Evolutionary conservation across 2,797 vertebrate species (phyloP), one percentile per base, ranked within the genome.

Genomic region (Spinibarbus caldwelli): DNA sequence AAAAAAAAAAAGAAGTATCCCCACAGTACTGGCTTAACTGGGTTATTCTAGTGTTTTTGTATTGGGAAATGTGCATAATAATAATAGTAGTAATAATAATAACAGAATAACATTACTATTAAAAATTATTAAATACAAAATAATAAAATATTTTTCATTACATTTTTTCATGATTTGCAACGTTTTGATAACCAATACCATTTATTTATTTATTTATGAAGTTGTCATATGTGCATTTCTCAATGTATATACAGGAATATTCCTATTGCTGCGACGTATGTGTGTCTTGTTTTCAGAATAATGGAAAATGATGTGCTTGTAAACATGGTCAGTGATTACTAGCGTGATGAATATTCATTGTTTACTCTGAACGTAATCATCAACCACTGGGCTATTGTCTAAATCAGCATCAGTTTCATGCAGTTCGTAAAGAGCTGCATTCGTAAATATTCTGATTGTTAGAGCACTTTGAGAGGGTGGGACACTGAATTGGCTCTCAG

Each of bases 401-500:
- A 77, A 77, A 77, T 64, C 57, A 38, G 29, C 41, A 52, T 34
- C 34, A 17, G 15, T 62, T 49, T 38, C n/a, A 8, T 76, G 57
- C 31, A 36, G 45, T 41, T 66, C 2, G 12, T 29, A 57, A 71
- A 81, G 23, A 29, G 66, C 54, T 45, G 70, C 21, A 41, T 45
- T 43, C 1, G 31, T 83, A 67, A 62, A 72, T 62, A 45, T 34
- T 73, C 12, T 73, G 70, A 62, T 76, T 83, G 82, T 26, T 67
- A 7, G 43, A 49, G 41, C 43, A 23, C 45, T 54, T 76, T 57
- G 62, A 54, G 62, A 41, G 62, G 73, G 73, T 38, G 62, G 73
- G 26, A n/a, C 64, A 21, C 3, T 47, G 45, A 68, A 84, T 67
- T 67, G 31, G 45, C 45, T 78, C 73, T 49, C 59, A 34, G 73